Conservation (phyloP, 1,140 invertebrate genomes). For the Lycorma delicatula region DNA sequence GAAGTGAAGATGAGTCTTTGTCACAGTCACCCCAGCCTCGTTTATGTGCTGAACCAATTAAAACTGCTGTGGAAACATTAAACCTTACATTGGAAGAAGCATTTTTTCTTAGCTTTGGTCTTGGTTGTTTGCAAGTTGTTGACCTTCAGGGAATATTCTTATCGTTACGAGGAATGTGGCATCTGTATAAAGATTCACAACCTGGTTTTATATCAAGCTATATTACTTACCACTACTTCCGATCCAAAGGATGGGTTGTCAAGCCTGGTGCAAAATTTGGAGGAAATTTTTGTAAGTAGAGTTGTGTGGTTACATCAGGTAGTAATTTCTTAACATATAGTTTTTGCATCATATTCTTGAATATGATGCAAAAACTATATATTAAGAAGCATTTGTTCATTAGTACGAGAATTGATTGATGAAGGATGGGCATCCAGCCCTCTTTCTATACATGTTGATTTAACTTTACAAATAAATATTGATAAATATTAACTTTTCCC, state of each 20-base stretch:
- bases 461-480: too few relatives aligned
- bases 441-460: too few relatives aligned
- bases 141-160: conserved; percentile 47
- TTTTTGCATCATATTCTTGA: too few relatives aligned
- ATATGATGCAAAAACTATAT: too few relatives aligned
- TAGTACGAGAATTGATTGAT: too few relatives aligned
- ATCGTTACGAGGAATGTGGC: conserved; percentile 51
- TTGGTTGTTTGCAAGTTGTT: conserved; percentile 61
- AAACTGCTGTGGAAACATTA: conserved; percentile 48
- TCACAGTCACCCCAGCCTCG: conserved; percentile 45
- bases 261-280: conserved; percentile 84
- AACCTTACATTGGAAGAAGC: conserved; percentile 65
- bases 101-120: conserved; percentile 65
- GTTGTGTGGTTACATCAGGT: too few relatives aligned
- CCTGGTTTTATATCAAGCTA: conserved; percentile 63
- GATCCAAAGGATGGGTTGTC: conserved; percentile 82
- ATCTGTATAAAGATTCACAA: conserved; percentile 49
- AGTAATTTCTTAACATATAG: too few relatives aligned
- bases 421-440: too few relatives aligned
- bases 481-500: too few relatives aligned
- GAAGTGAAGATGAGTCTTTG: conserved; percentile 54
- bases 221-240: conserved; percentile 76
- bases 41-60: conserved; percentile 16
- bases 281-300: conserved; percentile 69
- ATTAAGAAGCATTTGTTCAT: too few relatives aligned